These are phyloP conservation scores for Dinoponera quadriceps DNA, from an alignment of 1,140 invertebrate species.

Conservation along the genomic window DNA sequence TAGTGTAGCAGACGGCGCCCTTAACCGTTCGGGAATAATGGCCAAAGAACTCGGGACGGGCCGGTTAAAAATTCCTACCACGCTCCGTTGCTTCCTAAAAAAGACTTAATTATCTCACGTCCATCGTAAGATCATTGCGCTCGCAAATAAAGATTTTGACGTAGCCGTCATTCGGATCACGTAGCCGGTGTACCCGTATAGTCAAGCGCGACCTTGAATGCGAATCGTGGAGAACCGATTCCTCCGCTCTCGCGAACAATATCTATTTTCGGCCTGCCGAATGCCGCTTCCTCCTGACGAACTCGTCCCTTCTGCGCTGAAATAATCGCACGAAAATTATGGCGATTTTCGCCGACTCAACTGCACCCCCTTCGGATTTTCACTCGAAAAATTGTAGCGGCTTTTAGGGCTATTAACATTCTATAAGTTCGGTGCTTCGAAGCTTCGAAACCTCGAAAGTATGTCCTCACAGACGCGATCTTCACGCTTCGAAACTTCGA, in stretches of 20 bases:
- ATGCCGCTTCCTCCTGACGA: constrained; percentile 8
- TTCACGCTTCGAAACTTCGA: too few relatives aligned
- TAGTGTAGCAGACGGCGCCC: not conserved
- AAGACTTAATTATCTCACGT: constrained; percentile 77
- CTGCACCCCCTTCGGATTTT: too few relatives aligned
- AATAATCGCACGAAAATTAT: too few relatives aligned
- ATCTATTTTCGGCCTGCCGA: constrained; percentile 34
- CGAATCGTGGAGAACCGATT: constrained; percentile 68
- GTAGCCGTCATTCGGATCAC: constrained; percentile 66
- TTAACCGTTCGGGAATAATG: constrained; percentile 50
- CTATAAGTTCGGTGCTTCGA: too few relatives aligned
- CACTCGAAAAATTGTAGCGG: too few relatives aligned
- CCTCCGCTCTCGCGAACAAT: constrained; percentile 38
- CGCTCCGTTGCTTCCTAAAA: constrained; percentile 68
- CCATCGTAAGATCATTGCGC: constrained; percentile 72
- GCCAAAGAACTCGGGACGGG: not conserved
- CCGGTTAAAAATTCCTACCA: constrained; percentile 58
- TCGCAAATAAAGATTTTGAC: constrained; percentile 70
- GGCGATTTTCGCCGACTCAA: too few relatives aligned
- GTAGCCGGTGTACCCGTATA: constrained; percentile 63
- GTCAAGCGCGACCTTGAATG: constrained; percentile 69
- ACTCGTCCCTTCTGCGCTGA: not conserved
- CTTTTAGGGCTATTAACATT: too few relatives aligned
- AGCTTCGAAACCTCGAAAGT: too few relatives aligned
- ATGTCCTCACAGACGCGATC: too few relatives aligned